phyloP scores from a whole-genome alignment of 2,888 invertebrate species.

The Dilophus febrilis region DNA sequence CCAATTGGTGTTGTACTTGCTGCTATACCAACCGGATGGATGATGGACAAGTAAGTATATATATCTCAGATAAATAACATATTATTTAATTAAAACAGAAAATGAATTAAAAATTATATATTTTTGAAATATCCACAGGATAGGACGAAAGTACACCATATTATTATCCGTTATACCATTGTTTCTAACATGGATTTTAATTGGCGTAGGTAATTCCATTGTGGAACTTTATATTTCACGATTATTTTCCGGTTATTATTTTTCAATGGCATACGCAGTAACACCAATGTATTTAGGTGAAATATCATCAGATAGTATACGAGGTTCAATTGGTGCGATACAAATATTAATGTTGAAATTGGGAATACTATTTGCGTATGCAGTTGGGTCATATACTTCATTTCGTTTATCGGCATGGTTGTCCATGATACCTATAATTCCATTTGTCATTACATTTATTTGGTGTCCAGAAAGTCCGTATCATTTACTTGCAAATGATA shows the following conservation, averaged over 20 bases:
- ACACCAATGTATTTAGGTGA: conserved; percentile 46
- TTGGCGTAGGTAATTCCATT: conserved; percentile 39
- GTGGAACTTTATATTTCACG: conserved; percentile 38
- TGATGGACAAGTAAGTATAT: conserved; percentile 32
- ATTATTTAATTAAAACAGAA: too few species aligned
- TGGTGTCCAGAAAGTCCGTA: conserved; percentile 55
- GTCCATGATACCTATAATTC: conserved; percentile 37
- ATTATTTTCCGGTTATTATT: conserved; percentile 45
- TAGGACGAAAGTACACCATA: conserved; percentile 49
- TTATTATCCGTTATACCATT: conserved; percentile 41
- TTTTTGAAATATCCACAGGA: conserved; percentile 19
- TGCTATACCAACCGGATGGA: conserved; percentile 41
- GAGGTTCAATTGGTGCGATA: conserved; percentile 43
- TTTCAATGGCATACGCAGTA: conserved; percentile 41
- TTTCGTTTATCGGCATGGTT: conserved; percentile 36
- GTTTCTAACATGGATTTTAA: conserved; percentile 43
- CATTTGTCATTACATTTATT: conserved; percentile 37
- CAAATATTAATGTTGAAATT: conserved; percentile 40
- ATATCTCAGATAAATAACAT: background rate
- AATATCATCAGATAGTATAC: conserved; percentile 41
- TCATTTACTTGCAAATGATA: conserved; percentile 35
- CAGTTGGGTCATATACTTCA: conserved; percentile 39
- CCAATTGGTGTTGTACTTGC: conserved; percentile 44
- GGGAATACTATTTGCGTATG: conserved; percentile 43
- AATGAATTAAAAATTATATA: too few species aligned